Evolutionary conservation across 2,113 vertebrate species (phyloP).

Genomic region (Saimiri boliviensis): DNA sequence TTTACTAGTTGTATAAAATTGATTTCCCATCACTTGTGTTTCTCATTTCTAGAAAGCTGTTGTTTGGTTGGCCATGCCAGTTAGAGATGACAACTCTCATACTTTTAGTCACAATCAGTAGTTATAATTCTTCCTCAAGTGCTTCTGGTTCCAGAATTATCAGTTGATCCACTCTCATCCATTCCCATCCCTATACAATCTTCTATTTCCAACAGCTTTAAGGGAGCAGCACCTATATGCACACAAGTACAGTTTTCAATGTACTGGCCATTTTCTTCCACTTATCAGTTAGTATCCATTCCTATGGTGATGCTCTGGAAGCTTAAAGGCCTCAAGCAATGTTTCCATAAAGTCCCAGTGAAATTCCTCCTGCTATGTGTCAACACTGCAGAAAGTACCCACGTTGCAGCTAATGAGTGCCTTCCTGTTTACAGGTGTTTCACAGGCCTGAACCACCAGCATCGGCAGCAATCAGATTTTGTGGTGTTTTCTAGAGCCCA

Average conservation of each 20-base stretch:
- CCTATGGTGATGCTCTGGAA: not conserved
- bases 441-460: too few species aligned
- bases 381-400: not conserved
- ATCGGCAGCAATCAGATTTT: not conserved
- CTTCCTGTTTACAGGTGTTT: not conserved
- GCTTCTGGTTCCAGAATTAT: not conserved
- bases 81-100: not conserved
- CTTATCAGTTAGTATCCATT: not conserved
- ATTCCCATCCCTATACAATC: not conserved
- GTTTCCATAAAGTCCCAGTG: not conserved
- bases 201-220: not conserved
- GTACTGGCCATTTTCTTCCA: not conserved
- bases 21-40: not conserved
- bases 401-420: not conserved
- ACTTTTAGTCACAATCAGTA: not conserved
- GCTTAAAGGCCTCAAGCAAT: not conserved
- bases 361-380: not conserved
- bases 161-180: not conserved
- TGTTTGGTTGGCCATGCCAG: not conserved
- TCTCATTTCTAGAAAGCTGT: not conserved
- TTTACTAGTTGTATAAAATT: not conserved
- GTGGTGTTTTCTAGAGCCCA: not conserved
- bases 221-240: not conserved
- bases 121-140: not conserved
- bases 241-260: not conserved